Evolutionary conservation across 2,888 invertebrate genomes (phyloP).

Genomic region (Drosophila pullipes): DNA sequence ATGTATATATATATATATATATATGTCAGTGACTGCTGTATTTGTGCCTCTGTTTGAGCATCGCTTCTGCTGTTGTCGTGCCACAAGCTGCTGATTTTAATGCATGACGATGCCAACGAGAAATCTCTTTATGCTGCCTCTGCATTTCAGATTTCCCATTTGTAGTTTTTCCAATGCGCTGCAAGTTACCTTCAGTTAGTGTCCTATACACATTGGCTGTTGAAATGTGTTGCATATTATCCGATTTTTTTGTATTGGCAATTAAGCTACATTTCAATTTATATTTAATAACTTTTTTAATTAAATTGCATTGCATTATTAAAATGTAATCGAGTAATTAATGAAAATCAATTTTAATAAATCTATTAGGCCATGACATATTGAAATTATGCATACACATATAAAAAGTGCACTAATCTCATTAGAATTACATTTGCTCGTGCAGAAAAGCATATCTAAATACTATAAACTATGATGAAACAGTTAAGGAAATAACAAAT

Average conservation of each 20-base stretch:
- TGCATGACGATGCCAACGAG: conserved; percentile 60
- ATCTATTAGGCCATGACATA: not conserved
- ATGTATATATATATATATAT: conserved; percentile 7
- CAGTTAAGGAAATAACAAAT: not conserved
- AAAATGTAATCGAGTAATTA: not conserved
- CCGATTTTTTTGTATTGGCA: not conserved
- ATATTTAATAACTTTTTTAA: conserved; percentile 3
- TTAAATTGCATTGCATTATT: not conserved
- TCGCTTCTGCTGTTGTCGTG: conserved; percentile 9
- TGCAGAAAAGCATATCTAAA: not conserved
- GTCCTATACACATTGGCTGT: conserved; percentile 3
- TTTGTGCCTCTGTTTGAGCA: conserved; percentile 22
- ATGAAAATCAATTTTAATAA: not conserved
- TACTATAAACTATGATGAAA: not conserved
- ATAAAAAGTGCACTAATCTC: not conserved
- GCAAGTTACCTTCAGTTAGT: conserved; percentile 13
- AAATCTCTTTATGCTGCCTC: conserved; percentile 56
- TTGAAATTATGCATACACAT: not conserved
- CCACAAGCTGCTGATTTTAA: conserved; percentile 50
- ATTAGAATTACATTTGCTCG: not conserved
- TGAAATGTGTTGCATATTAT: not conserved
- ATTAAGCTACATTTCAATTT: not conserved
- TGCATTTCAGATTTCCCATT: conserved; percentile 59
- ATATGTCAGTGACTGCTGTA: conserved; percentile 16
- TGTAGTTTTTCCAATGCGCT: conserved; percentile 33